Conservation (phyloP, 2,888 invertebrate genomes). For the Copidosoma aretas region DNA sequence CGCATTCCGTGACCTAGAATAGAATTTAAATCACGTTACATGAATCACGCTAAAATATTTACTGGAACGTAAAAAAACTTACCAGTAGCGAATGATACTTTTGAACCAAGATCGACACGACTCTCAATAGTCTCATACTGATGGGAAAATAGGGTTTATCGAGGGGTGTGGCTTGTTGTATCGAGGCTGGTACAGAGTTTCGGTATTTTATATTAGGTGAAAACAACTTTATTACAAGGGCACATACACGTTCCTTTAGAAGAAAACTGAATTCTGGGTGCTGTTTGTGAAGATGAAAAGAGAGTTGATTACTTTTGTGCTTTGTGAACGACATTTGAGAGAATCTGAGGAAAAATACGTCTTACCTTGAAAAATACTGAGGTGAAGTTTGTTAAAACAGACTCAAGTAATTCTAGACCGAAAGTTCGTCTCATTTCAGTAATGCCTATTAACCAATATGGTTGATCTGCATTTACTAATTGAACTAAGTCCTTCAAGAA, state of each 20-base stretch:
- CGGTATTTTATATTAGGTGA: slow-evolving; percentile 98
- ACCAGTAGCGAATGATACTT: slow-evolving; percentile 91
- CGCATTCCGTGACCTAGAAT: slow-evolving; percentile 91
- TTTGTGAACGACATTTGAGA: slow-evolving; percentile 8
- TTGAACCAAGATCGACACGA: slow-evolving; percentile 91
- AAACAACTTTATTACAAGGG: slow-evolving; percentile 96
- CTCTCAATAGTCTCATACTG: slow-evolving; percentile 90
- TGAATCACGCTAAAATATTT: slow-evolving; percentile 5
- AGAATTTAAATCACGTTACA: slow-evolving; percentile 17
- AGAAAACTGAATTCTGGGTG: slow-evolving; percentile 93
- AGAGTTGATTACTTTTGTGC: slow-evolving; percentile 5
- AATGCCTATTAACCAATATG: slow-evolving; percentile 93
- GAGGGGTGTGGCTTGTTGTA: slow-evolving; percentile 70
- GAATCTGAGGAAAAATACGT: not conserved
- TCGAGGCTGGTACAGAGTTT: slow-evolving; percentile 66
- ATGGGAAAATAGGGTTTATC: slow-evolving; percentile 97
- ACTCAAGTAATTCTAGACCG: slow-evolving; percentile 93
- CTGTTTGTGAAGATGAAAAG: slow-evolving; percentile 64
- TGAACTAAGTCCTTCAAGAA: slow-evolving; percentile 85
- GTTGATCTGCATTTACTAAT: slow-evolving; percentile 94
- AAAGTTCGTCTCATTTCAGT: slow-evolving; percentile 97
- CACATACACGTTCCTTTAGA: slow-evolving; percentile 95
- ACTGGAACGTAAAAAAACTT: slow-evolving; percentile 53
- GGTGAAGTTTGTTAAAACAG: slow-evolving; percentile 86
- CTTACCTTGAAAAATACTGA: slow-evolving; percentile 82